phyloP scores from a whole-genome alignment of 1,140 invertebrate species.

The Nasonia vitripennis region DNA sequence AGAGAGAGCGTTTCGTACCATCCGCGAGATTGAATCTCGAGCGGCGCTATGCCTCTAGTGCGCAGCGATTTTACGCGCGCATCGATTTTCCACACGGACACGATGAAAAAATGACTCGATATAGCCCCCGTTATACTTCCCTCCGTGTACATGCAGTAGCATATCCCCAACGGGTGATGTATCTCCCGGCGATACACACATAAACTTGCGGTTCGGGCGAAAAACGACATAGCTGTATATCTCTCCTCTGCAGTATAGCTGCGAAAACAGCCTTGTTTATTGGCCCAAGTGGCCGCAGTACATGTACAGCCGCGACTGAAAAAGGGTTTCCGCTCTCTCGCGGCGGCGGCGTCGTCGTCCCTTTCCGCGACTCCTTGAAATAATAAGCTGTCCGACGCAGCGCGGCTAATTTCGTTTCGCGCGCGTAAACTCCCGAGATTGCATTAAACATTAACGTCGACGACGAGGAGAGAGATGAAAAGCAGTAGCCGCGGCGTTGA shows the following conservation, averaged over 20 bases:
- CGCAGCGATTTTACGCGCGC: no score
- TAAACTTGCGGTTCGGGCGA: background rate
- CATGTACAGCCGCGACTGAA: background rate
- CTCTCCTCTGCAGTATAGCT: background rate
- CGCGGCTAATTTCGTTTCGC: slow-evolving; percentile 22
- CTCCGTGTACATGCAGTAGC: no score
- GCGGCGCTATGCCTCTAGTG: no score
- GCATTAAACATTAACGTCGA: background rate
- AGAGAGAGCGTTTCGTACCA: background rate
- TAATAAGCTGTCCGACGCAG: slow-evolving; percentile 29
- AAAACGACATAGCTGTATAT: background rate
- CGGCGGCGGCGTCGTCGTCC: background rate
- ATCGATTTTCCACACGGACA: no score
- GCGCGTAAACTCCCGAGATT: background rate
- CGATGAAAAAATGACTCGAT: no score
- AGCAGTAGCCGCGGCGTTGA: background rate
- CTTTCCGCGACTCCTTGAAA: slow-evolving; percentile 12
- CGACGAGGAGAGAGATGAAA: no score
- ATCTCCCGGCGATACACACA: no score
- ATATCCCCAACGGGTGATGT: no score
- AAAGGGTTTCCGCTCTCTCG: background rate
- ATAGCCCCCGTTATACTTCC: no score
- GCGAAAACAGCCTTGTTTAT: background rate
- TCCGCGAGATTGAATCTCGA: slow-evolving; percentile 23
- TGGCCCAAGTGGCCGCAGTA: background rate